Conservation (phyloP, 2,888 invertebrate genomes). For the Atethmia centrago region DNA sequence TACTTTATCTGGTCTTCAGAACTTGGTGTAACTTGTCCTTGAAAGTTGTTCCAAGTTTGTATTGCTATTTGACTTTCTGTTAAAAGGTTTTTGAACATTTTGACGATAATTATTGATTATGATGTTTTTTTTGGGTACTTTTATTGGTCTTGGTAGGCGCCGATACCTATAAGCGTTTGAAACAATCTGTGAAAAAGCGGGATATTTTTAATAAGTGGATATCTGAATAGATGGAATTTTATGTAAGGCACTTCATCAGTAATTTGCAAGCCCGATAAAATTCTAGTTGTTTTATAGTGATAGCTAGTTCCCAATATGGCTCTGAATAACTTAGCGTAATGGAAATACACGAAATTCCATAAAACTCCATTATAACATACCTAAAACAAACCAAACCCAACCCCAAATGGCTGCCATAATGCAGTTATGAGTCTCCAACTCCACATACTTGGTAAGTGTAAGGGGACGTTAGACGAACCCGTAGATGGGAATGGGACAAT, state of each 20-base stretch:
- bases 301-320: background rate
- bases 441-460: constrained; percentile 38
- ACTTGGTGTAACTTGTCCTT: constrained; percentile 27
- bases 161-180: background rate
- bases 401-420: constrained; percentile 52
- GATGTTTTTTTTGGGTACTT: background rate
- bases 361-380: constrained; percentile 24
- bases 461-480: constrained; percentile 42
- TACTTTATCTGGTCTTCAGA: constrained; percentile 29
- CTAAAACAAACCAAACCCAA: constrained; percentile 42
- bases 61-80: constrained; percentile 43
- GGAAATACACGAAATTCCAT: constrained; percentile 7
- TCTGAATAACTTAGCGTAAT: constrained; percentile 5
- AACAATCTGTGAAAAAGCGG: background rate
- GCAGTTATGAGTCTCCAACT: constrained; percentile 61
- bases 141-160: background rate
- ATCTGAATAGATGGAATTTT: background rate
- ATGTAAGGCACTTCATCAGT: background rate
- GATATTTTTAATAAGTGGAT: background rate
- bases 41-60: constrained; percentile 44
- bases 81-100: constrained; percentile 48
- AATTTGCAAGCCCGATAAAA: constrained; percentile 2
- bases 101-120: constrained; percentile 19
- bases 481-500: constrained; percentile 72
- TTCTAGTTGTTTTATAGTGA: background rate